Evolutionary conservation across 2,113 vertebrate species (phyloP), one percentile per base, ranked within the genome.

Genomic region (Uropsilus gracilis): DNA sequence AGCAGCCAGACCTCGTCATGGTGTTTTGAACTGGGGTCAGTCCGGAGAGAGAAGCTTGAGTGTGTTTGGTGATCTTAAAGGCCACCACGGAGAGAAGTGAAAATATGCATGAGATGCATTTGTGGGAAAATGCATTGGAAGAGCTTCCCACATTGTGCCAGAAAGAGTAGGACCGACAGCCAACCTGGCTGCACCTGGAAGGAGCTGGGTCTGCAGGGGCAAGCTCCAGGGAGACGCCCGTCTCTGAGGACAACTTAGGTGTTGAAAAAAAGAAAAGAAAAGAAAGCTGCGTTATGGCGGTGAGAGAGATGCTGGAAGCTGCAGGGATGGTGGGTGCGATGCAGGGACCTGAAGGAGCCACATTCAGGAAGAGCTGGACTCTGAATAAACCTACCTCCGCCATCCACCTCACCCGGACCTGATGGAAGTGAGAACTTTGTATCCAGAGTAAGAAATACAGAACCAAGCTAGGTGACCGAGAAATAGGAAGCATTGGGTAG

Each of bases 1-100:
- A 9, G 7, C 9, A 0, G 37, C 24, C 32, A 37, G 32, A 59
- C 16, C 22, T 44, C 14, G 22, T 9, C 13, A 7, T 0, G 2
- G 26, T 8, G 68, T 0, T 82, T 24, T 59, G 39, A 59, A 20
- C 30, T 39, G 59, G 32, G 69, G 69, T 59, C 68, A 26, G 39
- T n/a, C 2, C 18, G 59, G 69, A 68, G 34, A 39, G 7, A 24
- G 18, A 18, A 68, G 14, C 59, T 44, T 3, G n/a, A 1, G 50
- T 3, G 22, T 80, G 2, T 53, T 37, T 26, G 81, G 39, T 13
- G 6, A 6, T 26, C 44, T 24, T 16, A 16, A 69, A 71, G 71
- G 86, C 8, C n/a, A 39, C 12, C 24, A 20, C 34, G 16, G 18
- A 13, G 0, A 10, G 76, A 81, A 34, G 28, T 13, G 0, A 55